Percentiles rank a stretch among this genome's conserved stretches.
Evolutionary conservation across 2,888 invertebrate species (phyloP).

Genomic region (Venustoraphidia nigricollis): DNA sequence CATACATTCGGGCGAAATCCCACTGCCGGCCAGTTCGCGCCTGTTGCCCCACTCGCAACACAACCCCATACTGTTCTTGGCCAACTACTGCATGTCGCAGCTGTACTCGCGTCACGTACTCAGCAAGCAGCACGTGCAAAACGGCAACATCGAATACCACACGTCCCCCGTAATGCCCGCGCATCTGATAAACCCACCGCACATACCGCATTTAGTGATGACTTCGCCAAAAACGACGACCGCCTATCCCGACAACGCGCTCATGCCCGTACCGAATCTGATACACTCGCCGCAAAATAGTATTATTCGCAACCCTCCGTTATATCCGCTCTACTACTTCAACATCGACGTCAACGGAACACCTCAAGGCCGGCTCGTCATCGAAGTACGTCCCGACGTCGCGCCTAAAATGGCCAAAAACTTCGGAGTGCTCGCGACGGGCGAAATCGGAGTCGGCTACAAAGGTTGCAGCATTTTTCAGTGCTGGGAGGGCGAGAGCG

Average conservation of each 20-base stretch:
- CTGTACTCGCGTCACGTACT: slow-evolving; percentile 49
- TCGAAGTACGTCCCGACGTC: slow-evolving; percentile 61
- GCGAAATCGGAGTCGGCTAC: slow-evolving; percentile 61
- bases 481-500: slow-evolving; percentile 69
- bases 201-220: slow-evolving; percentile 20
- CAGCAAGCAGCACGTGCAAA: slow-evolving; percentile 37
- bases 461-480: slow-evolving; percentile 69
- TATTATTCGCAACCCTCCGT: slow-evolving; percentile 35
- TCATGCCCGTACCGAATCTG: slow-evolving; percentile 24
- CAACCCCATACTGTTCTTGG: slow-evolving; percentile 55
- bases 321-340: slow-evolving; percentile 59
- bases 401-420: slow-evolving; percentile 73
- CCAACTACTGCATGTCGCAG: slow-evolving; percentile 64
- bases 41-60: slow-evolving; percentile 31
- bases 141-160: slow-evolving; percentile 31
- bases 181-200: slow-evolving; percentile 17
- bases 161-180: slow-evolving; percentile 26
- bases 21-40: slow-evolving; percentile 25
- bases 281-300: slow-evolving; percentile 33
- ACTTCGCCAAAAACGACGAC: slow-evolving; percentile 23
- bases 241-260: slow-evolving; percentile 24
- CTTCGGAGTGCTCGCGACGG: slow-evolving; percentile 54
- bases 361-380: slow-evolving; percentile 54
- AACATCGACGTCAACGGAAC: slow-evolving; percentile 59
- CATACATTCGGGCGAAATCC: slow-evolving; percentile 40